Conservation (phyloP, 2,113 vertebrate genomes). For the Neogobius melanostomus region DNA sequence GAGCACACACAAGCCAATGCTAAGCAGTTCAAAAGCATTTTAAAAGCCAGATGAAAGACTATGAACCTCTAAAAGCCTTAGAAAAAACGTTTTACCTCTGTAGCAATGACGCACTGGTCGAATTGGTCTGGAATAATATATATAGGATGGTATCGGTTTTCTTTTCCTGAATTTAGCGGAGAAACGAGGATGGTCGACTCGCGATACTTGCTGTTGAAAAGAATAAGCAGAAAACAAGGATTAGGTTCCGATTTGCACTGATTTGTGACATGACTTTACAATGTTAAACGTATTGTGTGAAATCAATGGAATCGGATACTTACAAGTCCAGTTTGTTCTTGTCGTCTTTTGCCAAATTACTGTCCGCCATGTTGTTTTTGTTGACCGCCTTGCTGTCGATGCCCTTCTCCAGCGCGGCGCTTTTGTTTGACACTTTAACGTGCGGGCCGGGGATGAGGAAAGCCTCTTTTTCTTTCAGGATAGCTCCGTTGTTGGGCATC, state of each 20-base stretch:
- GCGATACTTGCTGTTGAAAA: constrained; percentile 66
- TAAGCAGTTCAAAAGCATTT: too few species aligned
- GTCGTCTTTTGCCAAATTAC: constrained; percentile 68
- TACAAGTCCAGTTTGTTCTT: constrained; percentile 77
- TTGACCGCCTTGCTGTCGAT: constrained; percentile 63
- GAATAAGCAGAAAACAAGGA: not conserved
- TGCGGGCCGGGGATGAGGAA: constrained; percentile 73
- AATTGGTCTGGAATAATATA: constrained; percentile 77
- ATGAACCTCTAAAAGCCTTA: too few species aligned
- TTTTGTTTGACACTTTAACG: constrained; percentile 80
- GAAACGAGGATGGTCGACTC: constrained; percentile 62
- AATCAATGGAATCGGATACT: constrained; percentile 26
- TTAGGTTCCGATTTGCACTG: not conserved
- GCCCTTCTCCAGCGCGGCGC: constrained; percentile 69
- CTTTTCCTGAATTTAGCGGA: constrained; percentile 65
- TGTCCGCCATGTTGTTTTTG: constrained; percentile 80
- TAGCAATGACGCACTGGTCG: constrained; percentile 80
- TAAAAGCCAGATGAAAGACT: too few species aligned
- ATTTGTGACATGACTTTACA: not conserved
- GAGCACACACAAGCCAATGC: not conserved
- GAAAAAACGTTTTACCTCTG: constrained; percentile 74
- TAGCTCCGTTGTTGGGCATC: constrained; percentile 20
- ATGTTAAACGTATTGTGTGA: not conserved
- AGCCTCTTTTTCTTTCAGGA: constrained; percentile 75
- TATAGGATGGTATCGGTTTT: constrained; percentile 73